Conservation (phyloP, 1,140 invertebrate species). For the Ceratosolen solmsi region DNA sequence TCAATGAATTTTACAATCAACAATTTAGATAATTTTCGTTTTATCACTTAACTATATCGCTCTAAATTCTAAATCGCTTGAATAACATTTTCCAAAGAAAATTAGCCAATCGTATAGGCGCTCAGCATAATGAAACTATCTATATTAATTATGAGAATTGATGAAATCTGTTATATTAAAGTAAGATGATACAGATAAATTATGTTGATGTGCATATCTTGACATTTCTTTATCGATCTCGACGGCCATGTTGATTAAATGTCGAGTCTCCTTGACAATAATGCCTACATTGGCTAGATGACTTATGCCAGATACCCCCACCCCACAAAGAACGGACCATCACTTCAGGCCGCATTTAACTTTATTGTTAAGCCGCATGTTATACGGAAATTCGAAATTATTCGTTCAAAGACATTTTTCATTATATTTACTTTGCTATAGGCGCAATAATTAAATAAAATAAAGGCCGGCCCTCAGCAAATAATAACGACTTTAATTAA, state of each 20-base stretch:
- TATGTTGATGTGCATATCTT: constrained; percentile 40
- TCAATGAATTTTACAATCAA: not conserved
- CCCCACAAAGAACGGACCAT: too few species aligned
- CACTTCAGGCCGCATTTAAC: too few species aligned
- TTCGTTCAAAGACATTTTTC: too few species aligned
- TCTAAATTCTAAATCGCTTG: constrained; percentile 22
- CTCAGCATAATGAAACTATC: not conserved
- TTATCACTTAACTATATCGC: not conserved
- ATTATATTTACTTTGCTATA: too few species aligned
- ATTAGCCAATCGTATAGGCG: not conserved
- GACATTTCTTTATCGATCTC: constrained; percentile 62
- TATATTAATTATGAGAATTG: not conserved
- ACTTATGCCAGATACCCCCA: not conserved
- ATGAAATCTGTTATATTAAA: not conserved
- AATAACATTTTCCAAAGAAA: not conserved
- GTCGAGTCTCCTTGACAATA: constrained; percentile 2
- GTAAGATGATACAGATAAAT: constrained; percentile 1
- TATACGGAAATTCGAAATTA: too few species aligned
- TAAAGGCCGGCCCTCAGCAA: too few species aligned
- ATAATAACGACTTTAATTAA: too few species aligned
- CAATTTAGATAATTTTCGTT: not conserved
- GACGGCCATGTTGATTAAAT: constrained; percentile 60
- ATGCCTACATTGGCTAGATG: not conserved
- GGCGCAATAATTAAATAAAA: too few species aligned
- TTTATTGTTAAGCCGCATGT: too few species aligned